Percentiles rank a stretch among this genome's conserved stretches.
Evolutionary conservation across 23 tunicate species (phyloP).

Genomic region (Styela plicata): DNA sequence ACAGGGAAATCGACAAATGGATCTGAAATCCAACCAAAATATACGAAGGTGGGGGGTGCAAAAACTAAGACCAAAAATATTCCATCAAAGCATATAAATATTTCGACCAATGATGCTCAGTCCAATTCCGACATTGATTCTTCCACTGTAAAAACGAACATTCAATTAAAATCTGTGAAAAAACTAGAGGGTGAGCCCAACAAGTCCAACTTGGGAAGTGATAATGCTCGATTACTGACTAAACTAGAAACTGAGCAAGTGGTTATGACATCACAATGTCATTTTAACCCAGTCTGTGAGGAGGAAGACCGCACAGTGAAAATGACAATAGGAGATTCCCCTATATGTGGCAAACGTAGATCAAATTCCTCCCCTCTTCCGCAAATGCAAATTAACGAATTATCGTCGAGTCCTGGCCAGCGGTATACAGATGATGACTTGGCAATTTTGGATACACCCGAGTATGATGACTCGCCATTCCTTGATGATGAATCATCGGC

Average conservation of each 20-base stretch:
- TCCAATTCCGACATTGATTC: background rate
- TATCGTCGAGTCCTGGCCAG: background rate
- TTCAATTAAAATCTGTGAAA: background rate
- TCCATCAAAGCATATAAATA: too few relatives aligned
- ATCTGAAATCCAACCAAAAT: background rate
- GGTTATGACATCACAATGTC: background rate
- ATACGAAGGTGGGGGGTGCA: background rate
- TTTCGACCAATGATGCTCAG: background rate
- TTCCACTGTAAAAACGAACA: background rate
- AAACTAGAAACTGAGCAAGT: background rate
- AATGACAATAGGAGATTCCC: background rate
- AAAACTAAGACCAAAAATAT: background rate
- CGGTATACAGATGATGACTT: background rate
- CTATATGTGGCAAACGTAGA: background rate
- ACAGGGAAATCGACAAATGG: background rate
- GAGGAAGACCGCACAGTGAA: background rate
- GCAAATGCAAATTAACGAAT: background rate
- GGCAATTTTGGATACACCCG: background rate
- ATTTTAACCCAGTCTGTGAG: background rate
- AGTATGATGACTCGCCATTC: background rate
- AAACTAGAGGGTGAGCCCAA: background rate
- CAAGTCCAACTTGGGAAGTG: background rate
- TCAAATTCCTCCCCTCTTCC: background rate
- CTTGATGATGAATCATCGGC: background rate
- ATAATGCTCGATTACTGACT: background rate